Conservation (phyloP, 2,797 vertebrate genomes). For the Sebastes matsubarae region DNA sequence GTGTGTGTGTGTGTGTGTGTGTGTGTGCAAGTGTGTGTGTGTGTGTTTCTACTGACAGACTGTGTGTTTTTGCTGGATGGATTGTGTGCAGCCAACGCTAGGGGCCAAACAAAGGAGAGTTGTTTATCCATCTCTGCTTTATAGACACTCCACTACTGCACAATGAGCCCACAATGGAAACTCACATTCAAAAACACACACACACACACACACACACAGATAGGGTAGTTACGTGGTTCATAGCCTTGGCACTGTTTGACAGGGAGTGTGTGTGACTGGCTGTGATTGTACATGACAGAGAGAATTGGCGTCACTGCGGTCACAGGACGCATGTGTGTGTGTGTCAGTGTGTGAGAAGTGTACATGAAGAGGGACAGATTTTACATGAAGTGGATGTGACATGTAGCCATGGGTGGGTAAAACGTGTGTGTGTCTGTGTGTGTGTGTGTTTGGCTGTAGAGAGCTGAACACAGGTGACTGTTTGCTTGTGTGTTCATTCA, state of each 20-base stretch:
- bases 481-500: slow-evolving; percentile 9
- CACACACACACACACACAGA: not conserved
- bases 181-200: not conserved
- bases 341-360: not conserved
- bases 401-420: slow-evolving; percentile 9
- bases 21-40: not conserved
- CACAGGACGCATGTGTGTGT: not conserved
- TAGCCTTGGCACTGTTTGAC: slow-evolving; percentile 33
- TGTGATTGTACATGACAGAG: slow-evolving; percentile 50
- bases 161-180: slow-evolving; percentile 41
- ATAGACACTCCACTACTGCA: slow-evolving; percentile 48
- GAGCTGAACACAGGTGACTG: slow-evolving; percentile 21
- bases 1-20: not conserved
- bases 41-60: slow-evolving; percentile 16
- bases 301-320: slow-evolving; percentile 7
- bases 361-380: slow-evolving; percentile 21
- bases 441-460: not conserved
- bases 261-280: slow-evolving; percentile 25
- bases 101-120: slow-evolving; percentile 60
- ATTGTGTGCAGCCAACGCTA: slow-evolving; percentile 42
- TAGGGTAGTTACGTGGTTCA: slow-evolving; percentile 19
- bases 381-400: slow-evolving; percentile 41
- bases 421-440: not conserved
- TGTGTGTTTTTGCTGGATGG: slow-evolving; percentile 40
- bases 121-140: slow-evolving; percentile 64